These are phyloP conservation scores for Rhamnusium bicolor DNA, from an alignment of 2,888 invertebrate genomes.

Conservation along the genomic window DNA sequence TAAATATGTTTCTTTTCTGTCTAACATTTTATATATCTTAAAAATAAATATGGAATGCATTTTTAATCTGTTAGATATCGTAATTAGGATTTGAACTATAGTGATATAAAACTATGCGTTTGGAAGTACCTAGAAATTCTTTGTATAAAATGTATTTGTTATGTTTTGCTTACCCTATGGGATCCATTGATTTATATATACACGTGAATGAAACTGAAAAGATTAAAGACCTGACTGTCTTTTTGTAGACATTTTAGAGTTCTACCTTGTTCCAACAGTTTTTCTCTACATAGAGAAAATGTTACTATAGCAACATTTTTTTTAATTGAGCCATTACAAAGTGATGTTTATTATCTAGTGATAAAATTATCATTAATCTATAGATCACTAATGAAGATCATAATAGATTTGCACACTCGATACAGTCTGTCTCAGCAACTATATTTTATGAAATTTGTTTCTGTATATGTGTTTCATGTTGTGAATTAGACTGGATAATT, in stretches of 20 bases:
- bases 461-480: not conserved
- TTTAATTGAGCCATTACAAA: not conserved
- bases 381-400: conserved; percentile 5
- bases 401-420: not conserved
- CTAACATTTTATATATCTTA: too few relatives aligned
- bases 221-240: not conserved
- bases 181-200: conserved; percentile 46
- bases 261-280: not conserved
- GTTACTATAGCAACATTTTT: conserved; percentile 3
- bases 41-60: too few relatives aligned
- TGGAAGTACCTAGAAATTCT: too few relatives aligned
- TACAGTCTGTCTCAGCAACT: not conserved
- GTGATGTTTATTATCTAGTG: conserved; percentile 17
- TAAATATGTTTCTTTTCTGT: too few relatives aligned
- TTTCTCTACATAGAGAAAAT: not conserved
- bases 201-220: not conserved
- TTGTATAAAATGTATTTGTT: not conserved
- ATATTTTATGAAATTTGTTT: not conserved
- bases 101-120: too few relatives aligned
- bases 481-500: too few relatives aligned
- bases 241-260: not conserved
- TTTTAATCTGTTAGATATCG: too few relatives aligned
- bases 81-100: too few relatives aligned
- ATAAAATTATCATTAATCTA: conserved; percentile 26
- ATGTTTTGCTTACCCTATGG: conserved; percentile 51